Percentiles rank a stretch among this genome's conserved stretches.
Evolutionary conservation across 2,797 vertebrate genomes (phyloP).

Genomic region (Acrossocheilus fasciatus): DNA sequence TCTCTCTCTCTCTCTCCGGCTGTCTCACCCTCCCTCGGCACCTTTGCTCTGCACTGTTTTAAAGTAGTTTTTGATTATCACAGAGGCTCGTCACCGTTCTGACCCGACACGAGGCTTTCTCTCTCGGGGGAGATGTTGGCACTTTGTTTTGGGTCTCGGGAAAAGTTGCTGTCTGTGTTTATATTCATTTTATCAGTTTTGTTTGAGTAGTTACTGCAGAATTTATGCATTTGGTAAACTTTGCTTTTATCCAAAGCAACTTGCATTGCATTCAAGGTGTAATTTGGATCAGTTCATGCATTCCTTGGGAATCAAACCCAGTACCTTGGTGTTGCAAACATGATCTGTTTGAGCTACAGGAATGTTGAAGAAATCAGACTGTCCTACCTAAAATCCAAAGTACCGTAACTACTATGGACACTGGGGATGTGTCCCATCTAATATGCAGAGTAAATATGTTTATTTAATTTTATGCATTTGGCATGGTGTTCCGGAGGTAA

Average conservation of each 20-base stretch:
- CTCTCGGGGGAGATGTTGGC: conserved; percentile 39
- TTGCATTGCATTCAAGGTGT: neutral
- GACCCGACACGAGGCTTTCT: conserved; percentile 6
- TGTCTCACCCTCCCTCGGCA: conserved; percentile 59
- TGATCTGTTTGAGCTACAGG: neutral
- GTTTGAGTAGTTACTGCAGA: neutral
- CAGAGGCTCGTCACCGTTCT: conserved; percentile 26
- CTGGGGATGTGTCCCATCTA: neutral
- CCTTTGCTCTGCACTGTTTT: conserved; percentile 75
- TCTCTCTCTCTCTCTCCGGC: conserved; percentile 45
- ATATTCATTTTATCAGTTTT: neutral
- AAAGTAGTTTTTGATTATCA: conserved; percentile 77
- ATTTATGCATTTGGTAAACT: neutral
- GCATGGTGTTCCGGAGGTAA: too few relatives aligned
- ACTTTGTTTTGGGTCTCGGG: conserved; percentile 5
- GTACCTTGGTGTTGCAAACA: neutral
- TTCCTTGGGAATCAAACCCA: neutral
- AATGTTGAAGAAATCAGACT: neutral
- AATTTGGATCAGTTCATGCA: neutral
- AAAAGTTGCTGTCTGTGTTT: neutral
- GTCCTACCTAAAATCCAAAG: neutral
- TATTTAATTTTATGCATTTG: neutral
- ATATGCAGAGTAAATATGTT: neutral
- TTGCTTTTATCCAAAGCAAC: neutral
- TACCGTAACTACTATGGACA: neutral